These are phyloP conservation scores for Drosophila flavopinicola DNA, from an alignment of 2,888 invertebrate species.

Conservation along the genomic window DNA sequence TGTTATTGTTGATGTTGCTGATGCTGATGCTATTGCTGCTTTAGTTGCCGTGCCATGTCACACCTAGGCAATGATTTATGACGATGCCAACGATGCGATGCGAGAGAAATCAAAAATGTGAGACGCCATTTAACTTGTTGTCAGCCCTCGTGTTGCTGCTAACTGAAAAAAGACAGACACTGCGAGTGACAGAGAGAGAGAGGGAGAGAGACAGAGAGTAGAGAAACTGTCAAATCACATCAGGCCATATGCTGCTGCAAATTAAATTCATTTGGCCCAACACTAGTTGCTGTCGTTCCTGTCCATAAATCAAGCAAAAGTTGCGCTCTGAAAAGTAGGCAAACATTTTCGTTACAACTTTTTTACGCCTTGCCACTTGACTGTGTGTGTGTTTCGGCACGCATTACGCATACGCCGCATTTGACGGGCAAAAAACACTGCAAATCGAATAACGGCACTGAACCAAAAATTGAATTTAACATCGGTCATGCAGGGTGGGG, in stretches of 20 bases:
- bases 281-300: background rate
- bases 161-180: background rate
- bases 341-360: conserved; percentile 21
- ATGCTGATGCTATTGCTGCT: conserved; percentile 14
- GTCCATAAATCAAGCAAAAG: conserved; percentile 14
- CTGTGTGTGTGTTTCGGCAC: background rate
- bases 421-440: conserved; percentile 5
- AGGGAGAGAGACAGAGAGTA: too few relatives aligned
- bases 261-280: conserved; percentile 39
- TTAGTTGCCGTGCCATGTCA: conserved; percentile 21
- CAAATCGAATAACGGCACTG: conserved; percentile 29
- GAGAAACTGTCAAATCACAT: conserved; percentile 36
- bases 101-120: conserved; percentile 50
- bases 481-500: background rate
- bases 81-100: conserved; percentile 6
- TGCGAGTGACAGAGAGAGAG: background rate
- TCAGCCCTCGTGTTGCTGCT: conserved; percentile 24
- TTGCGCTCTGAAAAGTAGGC: conserved; percentile 34
- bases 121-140: conserved; percentile 52
- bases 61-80: conserved; percentile 54
- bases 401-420: conserved; percentile 38
- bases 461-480: conserved; percentile 22
- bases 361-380: too few relatives aligned
- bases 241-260: conserved; percentile 33
- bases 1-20: too few relatives aligned